phyloP scores from a whole-genome alignment of 2,888 invertebrate genomes.

The Nomada flava region DNA sequence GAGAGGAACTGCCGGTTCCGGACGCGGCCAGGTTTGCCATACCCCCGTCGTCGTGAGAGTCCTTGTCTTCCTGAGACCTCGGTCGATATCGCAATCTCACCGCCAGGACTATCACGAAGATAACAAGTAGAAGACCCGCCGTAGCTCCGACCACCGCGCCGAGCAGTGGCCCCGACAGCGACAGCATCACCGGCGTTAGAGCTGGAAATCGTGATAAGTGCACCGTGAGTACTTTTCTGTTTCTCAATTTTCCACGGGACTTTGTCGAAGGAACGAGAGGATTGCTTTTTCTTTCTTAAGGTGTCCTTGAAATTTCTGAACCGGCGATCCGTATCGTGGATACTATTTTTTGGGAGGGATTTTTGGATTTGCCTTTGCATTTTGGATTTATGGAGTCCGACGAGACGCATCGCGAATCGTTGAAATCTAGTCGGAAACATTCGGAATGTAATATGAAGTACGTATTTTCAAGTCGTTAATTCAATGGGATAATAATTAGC shows the following conservation, averaged over 20 bases:
- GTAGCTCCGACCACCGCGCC: conserved; percentile 81
- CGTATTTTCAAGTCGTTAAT: no score
- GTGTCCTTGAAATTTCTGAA: neutral
- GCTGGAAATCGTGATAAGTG: conserved; percentile 71
- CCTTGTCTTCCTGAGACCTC: conserved; percentile 80
- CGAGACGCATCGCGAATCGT: no score
- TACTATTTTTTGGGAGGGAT: neutral
- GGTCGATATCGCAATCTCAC: conserved; percentile 79
- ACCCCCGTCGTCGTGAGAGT: conserved; percentile 81
- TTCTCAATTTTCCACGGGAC: neutral
- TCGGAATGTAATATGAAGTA: no score
- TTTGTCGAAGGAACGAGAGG: conserved; percentile 28
- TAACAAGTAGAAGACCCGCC: conserved; percentile 80
- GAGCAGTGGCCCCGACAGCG: conserved; percentile 81
- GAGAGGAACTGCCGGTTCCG: conserved; percentile 69
- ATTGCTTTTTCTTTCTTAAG: neutral
- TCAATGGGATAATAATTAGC: no score
- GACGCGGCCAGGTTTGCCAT: conserved; percentile 80
- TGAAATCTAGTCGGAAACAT: no score
- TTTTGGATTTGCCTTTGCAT: neutral
- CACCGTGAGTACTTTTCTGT: neutral
- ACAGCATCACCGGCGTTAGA: conserved; percentile 81
- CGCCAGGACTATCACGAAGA: conserved; percentile 81
- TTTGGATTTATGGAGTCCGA: neutral
- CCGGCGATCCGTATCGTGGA: neutral